Evolutionary conservation across 2,113 vertebrate species (phyloP), one percentile per base, ranked within the genome.

Genomic region (Trematocara marginatum): DNA sequence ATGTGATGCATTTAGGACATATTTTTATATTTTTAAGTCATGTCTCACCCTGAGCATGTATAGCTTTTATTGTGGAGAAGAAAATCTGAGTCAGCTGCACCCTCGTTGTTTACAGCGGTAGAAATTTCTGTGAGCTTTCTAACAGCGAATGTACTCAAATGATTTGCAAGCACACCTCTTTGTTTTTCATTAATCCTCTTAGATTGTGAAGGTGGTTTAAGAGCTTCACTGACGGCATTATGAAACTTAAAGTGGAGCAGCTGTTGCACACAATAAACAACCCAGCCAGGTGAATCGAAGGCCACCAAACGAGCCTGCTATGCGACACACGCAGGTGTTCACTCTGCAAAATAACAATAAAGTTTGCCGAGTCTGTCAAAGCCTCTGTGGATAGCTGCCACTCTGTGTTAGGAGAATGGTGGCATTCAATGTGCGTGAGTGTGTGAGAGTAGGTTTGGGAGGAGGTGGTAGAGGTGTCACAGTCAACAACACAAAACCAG

Each of bases 131-230:
- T 4, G 56, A 85, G 35, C 82, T 80, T 86, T 84, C 42, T 7
- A n/a, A 82, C 47, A 31, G 47, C 4, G 3, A 59, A 79, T 34
- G 34, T 81, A 53, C 56, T 61, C 51, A 12, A 42, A 84, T 34
- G 18, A 53, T 88, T 78, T 45, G 10, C 23, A 34, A 69, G 66
- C 34, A 8, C 61, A 57, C 69, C 31, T 84, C 29, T 87, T 89
- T 87, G 51, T 86, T 91, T 85, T 74, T 40, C 53, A 89, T 84
- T 88, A 91, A 93, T 92, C 90, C 85, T 69, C 90, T 90, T 81
- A 49, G 83, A 78, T 59, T 66, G 66, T 18, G 38, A 76, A 56
- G 34, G 76, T 83, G 49, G 13, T 78, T 40, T 3, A 34, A 52
- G 53, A 81, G 85, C 56, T 78, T 10, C 31, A 85, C 38, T 12